Evolutionary conservation across 2,797 vertebrate species (phyloP).

Genomic region (Pipistrellus nathusii): DNA sequence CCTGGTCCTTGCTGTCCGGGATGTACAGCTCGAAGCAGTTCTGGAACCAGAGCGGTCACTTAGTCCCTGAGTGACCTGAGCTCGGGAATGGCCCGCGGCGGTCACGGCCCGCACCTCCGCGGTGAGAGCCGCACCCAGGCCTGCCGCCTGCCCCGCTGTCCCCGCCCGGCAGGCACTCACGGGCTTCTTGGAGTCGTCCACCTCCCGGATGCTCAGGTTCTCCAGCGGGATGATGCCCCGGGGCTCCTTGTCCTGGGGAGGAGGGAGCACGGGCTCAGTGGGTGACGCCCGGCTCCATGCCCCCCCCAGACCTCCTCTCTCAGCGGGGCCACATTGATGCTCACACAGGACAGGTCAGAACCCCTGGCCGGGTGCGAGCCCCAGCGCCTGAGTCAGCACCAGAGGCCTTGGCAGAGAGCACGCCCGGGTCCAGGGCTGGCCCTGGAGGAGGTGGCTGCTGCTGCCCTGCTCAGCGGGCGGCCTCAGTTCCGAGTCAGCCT

Average conservation of each 20-base stretch:
- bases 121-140: neutral
- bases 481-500: neutral
- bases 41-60: slow-evolving; percentile 81
- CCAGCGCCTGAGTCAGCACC: neutral
- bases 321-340: neutral
- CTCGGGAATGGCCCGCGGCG: no score
- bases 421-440: neutral
- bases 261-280: neutral
- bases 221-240: slow-evolving; percentile 97
- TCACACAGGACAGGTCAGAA: neutral
- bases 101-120: no score
- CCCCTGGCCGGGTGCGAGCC: no score
- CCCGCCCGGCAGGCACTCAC: slow-evolving; percentile 86
- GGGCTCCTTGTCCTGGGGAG: slow-evolving; percentile 95
- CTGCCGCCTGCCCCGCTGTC: no score
- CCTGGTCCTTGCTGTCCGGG: slow-evolving; percentile 97
- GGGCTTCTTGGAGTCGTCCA: slow-evolving; percentile 97
- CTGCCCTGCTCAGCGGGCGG: neutral
- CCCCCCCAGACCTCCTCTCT: neutral
- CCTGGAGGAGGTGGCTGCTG: rapidly evolving
- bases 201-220: slow-evolving; percentile 97
- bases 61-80: no score
- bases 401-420: neutral
- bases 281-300: rapidly evolving
- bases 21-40: slow-evolving; percentile 99